Evolutionary conservation across 2,797 vertebrate genomes (phyloP).

Genomic region (Poeciliopsis infans): DNA sequence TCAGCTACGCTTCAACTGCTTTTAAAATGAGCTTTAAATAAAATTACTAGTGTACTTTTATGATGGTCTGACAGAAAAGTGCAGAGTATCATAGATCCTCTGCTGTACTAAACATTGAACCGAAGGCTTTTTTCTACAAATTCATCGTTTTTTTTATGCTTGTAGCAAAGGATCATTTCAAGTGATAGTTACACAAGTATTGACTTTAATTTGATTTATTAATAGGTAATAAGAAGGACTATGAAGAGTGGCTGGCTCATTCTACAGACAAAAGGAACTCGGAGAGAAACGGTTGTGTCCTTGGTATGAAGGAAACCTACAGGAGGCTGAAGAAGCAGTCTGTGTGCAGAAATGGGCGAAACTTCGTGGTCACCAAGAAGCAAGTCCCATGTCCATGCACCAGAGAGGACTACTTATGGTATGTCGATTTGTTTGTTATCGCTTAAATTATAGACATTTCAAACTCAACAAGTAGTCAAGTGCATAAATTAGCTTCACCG

Average conservation of each 20-base stretch:
- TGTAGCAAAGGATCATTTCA: background rate
- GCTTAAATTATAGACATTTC: background rate
- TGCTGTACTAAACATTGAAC: background rate
- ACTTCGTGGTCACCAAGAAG: constrained; percentile 75
- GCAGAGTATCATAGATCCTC: background rate
- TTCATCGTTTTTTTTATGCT: background rate
- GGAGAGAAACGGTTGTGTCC: constrained; percentile 76
- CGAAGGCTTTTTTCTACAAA: background rate
- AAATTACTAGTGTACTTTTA: background rate
- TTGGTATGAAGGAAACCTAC: constrained; percentile 82
- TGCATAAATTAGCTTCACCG: background rate
- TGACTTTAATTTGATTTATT: background rate
- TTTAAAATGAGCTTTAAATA: background rate
- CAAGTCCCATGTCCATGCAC: constrained; percentile 79
- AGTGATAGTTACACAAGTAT: background rate
- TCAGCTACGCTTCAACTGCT: background rate
- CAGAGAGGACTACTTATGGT: constrained; percentile 83
- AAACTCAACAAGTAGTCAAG: no score
- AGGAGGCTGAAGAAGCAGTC: constrained; percentile 79
- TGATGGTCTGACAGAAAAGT: background rate
- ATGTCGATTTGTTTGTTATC: background rate
- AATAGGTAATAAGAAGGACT: constrained; percentile 78
- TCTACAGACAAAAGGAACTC: constrained; percentile 40
- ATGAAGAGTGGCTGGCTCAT: constrained; percentile 83
- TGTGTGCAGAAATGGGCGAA: constrained; percentile 81